These are phyloP conservation scores for Mergus octosetaceus DNA, from an alignment of 2,797 vertebrate genomes.

Conservation along the genomic window DNA sequence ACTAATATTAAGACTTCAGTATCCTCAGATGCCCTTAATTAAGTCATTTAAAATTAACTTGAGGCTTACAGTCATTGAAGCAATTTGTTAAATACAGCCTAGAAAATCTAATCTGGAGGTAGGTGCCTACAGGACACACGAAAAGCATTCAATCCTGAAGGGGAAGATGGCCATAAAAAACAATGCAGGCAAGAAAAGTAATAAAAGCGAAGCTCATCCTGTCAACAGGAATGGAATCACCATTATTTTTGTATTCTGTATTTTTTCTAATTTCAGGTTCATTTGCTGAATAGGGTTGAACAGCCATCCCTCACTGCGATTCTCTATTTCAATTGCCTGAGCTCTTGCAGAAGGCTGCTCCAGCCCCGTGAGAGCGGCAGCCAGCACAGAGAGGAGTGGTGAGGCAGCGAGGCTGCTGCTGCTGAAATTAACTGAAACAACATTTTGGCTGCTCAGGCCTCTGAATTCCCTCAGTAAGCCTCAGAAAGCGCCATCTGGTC, in stretches of 20 bases:
- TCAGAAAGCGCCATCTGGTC: conserved; percentile 77
- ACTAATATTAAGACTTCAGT: background rate
- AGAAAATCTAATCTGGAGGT: background rate
- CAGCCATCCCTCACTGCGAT: background rate
- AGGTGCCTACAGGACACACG: background rate
- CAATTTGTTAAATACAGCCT: background rate
- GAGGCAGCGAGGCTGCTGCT: conserved; percentile 68
- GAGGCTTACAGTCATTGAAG: background rate
- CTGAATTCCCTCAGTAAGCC: conserved; percentile 74
- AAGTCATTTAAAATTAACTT: conserved; percentile 5
- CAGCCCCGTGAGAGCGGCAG: conserved; percentile 21
- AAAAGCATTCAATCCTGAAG: background rate
- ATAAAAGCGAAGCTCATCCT: background rate
- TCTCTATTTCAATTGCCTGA: conserved; percentile 34
- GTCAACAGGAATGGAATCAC: background rate
- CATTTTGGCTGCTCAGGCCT: conserved; percentile 74
- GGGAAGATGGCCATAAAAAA: background rate
- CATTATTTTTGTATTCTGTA: background rate
- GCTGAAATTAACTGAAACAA: conserved; percentile 74
- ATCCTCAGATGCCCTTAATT: conserved; percentile 27
- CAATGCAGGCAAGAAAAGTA: background rate
- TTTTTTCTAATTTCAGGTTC: background rate
- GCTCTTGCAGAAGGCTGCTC: conserved; percentile 24
- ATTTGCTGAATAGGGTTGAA: conserved; percentile 3
- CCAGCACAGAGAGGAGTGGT: conserved; percentile 51